These are phyloP conservation scores for Varroa destructor DNA, from an alignment of 1,140 invertebrate genomes.

Conservation along the genomic window DNA sequence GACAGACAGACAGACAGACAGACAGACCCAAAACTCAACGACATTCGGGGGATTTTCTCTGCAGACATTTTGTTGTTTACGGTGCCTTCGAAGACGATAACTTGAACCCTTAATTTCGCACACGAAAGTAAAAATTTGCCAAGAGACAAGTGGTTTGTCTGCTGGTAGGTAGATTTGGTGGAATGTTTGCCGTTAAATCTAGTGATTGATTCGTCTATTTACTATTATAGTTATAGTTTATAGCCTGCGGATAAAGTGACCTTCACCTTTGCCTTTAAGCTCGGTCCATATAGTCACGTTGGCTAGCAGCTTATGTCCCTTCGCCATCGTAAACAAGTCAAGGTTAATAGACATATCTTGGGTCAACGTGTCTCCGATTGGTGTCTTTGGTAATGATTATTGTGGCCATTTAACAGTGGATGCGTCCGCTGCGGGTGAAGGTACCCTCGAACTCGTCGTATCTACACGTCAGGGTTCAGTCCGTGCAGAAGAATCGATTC, in stretches of 20 bases:
- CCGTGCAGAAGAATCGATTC: slow-evolving; percentile 57
- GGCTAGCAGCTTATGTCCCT: not conserved
- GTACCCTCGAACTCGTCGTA: slow-evolving; percentile 83
- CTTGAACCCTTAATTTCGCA: too few relatives aligned
- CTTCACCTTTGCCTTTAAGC: not conserved
- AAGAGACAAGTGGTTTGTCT: too few relatives aligned
- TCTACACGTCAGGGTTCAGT: slow-evolving; percentile 63
- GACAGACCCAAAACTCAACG: too few relatives aligned
- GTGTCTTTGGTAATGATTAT: not conserved
- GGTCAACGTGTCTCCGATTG: not conserved
- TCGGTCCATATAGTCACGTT: not conserved
- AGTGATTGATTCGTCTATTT: not conserved
- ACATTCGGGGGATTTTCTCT: too few relatives aligned
- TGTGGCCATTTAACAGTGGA: slow-evolving; percentile 78
- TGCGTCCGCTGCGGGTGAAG: slow-evolving; percentile 85
- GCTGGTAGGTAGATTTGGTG: too few relatives aligned
- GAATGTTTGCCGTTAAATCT: too few relatives aligned
- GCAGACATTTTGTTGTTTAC: too few relatives aligned
- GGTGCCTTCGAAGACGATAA: too few relatives aligned
- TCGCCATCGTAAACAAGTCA: not conserved
- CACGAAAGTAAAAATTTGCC: too few relatives aligned
- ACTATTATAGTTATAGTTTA: slow-evolving; percentile 16
- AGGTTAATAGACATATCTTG: not conserved
- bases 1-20: too few relatives aligned
- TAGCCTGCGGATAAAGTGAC: not conserved